A percentile compares a stretch with the other conserved stretches of the same genome.
Conservation (phyloP, 1,140 invertebrate species). For the Scaptomyza hsui region DNA sequence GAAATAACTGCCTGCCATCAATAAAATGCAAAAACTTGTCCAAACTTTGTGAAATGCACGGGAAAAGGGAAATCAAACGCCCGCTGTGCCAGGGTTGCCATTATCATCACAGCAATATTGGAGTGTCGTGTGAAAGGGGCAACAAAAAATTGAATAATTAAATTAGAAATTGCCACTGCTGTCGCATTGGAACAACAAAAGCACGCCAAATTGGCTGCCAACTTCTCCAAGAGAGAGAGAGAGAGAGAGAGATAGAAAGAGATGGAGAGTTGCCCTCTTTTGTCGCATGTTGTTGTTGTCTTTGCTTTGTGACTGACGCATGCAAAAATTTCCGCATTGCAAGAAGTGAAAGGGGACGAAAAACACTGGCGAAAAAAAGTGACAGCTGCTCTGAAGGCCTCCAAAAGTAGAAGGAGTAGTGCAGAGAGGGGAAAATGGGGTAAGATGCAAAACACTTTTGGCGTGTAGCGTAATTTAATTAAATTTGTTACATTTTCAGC, state of each 20-base stretch:
- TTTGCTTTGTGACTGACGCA: conserved; percentile 61
- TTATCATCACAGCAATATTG: conserved; percentile 20
- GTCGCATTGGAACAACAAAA: conserved; percentile 79
- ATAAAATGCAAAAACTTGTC: conserved; percentile 68
- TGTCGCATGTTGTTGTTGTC: conserved; percentile 37
- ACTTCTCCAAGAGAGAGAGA: conserved; percentile 9
- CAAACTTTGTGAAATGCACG: conserved; percentile 6
- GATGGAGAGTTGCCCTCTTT: conserved; percentile 45
- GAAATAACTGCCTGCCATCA: conserved; percentile 42
- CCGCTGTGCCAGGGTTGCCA: conserved; percentile 27
- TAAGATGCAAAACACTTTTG: conserved; percentile 59
- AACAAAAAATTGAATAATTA: conserved; percentile 74
- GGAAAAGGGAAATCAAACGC: background rate
- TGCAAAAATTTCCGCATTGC: conserved; percentile 67
- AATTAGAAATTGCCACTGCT: conserved; percentile 81
- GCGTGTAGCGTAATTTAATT: conserved; percentile 69
- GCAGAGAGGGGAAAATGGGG: background rate
- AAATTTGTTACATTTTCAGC: conserved; percentile 71
- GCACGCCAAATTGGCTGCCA: conserved; percentile 73
- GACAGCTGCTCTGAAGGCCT: conserved; percentile 58
- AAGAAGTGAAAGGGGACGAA: conserved; percentile 15
- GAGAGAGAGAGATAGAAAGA: background rate
- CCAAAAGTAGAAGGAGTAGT: conserved; percentile 7
- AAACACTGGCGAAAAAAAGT: conserved; percentile 37
- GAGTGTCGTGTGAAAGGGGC: background rate